Conservation (phyloP, 2,888 invertebrate species). For the Lepeophtheirus nordmannii region DNA sequence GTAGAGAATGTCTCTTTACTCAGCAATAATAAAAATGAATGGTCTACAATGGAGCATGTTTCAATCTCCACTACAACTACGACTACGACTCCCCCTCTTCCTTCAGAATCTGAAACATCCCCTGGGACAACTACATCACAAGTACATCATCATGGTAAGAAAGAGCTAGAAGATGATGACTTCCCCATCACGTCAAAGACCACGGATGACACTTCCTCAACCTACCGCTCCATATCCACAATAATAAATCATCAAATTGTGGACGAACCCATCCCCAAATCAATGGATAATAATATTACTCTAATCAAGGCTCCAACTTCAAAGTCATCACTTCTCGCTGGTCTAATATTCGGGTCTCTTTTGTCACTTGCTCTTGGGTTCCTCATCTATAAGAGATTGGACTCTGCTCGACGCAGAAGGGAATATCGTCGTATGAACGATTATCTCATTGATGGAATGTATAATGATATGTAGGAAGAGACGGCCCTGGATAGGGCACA, state of each 20-base stretch:
- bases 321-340: neutral
- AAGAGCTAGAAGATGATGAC: neutral
- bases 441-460: slow-evolving; percentile 24
- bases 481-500: no score
- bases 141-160: neutral
- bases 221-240: slow-evolving; percentile 67
- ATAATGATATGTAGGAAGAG: slow-evolving; percentile 16
- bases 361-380: slow-evolving; percentile 3
- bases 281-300: neutral
- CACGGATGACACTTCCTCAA: neutral
- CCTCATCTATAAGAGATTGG: slow-evolving; percentile 14
- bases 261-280: neutral
- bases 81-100: neutral
- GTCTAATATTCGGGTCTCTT: slow-evolving; percentile 5
- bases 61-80: neutral
- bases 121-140: neutral
- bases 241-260: neutral
- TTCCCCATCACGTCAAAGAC: neutral
- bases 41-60: no score
- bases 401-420: slow-evolving; percentile 9
- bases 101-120: neutral
- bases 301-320: neutral
- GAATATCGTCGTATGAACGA: slow-evolving; percentile 22
- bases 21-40: no score
- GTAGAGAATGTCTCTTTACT: no score